phyloP scores from a whole-genome alignment of 2,113 vertebrate species.

The Ciconia stormi region DNA sequence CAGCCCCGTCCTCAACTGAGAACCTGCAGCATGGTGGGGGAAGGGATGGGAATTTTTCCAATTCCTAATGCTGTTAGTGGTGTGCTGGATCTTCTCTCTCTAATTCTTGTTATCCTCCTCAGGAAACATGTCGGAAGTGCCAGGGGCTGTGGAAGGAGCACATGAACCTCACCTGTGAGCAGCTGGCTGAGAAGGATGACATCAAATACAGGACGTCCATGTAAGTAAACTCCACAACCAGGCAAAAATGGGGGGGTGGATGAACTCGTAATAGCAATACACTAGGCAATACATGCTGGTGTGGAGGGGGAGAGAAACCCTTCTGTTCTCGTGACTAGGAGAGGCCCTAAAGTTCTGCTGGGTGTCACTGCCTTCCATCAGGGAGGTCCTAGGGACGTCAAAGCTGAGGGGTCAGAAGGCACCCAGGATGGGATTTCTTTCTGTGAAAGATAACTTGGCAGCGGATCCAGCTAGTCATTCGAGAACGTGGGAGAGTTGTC shows the following conservation, averaged over 20 bases:
- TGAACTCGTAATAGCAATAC: background rate
- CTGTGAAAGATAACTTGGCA: conserved; percentile 26
- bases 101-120: conserved; percentile 10
- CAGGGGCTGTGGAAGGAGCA: conserved; percentile 96
- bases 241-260: background rate
- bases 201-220: conserved; percentile 92
- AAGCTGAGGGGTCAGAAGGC: background rate
- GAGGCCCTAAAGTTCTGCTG: background rate
- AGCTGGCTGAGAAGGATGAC: conserved; percentile 91
- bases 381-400: background rate
- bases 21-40: background rate
- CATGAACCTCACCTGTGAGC: conserved; percentile 89
- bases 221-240: conserved; percentile 74
- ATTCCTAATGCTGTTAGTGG: background rate
- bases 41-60: background rate
- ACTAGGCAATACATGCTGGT: rapidly evolving
- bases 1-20: background rate
- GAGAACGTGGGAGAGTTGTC: conserved; percentile 42
- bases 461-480: background rate
- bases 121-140: conserved; percentile 95
- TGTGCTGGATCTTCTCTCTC: background rate
- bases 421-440: conserved; percentile 2
- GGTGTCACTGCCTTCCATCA: background rate
- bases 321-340: background rate
- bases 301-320: background rate